A percentile compares a stretch with the other conserved stretches of the same genome.
Conservation (phyloP, 2,888 invertebrate genomes). For the Drosophila formosana region DNA sequence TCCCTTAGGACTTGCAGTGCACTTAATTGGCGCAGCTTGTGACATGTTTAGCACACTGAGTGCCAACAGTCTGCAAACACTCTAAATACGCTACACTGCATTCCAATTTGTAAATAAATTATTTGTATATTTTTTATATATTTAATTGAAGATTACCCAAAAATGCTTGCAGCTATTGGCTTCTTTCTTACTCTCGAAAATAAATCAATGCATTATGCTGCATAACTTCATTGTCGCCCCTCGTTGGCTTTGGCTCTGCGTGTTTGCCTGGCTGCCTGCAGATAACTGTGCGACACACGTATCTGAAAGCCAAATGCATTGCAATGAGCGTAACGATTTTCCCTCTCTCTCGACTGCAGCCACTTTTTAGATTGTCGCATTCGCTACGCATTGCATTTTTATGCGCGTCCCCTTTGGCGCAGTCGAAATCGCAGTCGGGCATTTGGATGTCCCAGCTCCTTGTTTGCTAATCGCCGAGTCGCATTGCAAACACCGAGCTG, state of each 20-base stretch:
- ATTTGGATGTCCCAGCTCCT: conserved; percentile 47
- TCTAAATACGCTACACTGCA: neutral
- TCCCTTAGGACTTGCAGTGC: conserved; percentile 22
- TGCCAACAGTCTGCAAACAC: conserved; percentile 6
- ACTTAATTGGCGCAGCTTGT: conserved; percentile 50
- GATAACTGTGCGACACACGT: conserved; percentile 51
- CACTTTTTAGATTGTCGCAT: conserved; percentile 44
- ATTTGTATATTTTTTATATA: too few relatives aligned
- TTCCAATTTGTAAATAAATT: neutral
- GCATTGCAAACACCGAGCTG: conserved; percentile 26
- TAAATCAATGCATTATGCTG: conserved; percentile 71
- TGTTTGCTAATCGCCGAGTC: conserved; percentile 60
- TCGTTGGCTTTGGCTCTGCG: neutral
- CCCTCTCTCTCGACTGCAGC: conserved; percentile 63
- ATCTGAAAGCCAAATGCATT: conserved; percentile 43
- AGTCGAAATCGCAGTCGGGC: conserved; percentile 49
- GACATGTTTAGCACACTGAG: conserved; percentile 5
- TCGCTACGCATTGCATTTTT: conserved; percentile 68
- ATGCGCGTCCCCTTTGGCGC: conserved; percentile 33
- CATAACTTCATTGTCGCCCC: conserved; percentile 69
- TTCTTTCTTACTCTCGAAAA: conserved; percentile 16
- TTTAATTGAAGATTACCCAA: too few relatives aligned
- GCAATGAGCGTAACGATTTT: conserved; percentile 54
- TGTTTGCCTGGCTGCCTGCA: conserved; percentile 22
- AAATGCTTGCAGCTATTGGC: too few relatives aligned